Conservation (phyloP, 2,888 invertebrate species). For the Rhagophthalmus giganteus region DNA sequence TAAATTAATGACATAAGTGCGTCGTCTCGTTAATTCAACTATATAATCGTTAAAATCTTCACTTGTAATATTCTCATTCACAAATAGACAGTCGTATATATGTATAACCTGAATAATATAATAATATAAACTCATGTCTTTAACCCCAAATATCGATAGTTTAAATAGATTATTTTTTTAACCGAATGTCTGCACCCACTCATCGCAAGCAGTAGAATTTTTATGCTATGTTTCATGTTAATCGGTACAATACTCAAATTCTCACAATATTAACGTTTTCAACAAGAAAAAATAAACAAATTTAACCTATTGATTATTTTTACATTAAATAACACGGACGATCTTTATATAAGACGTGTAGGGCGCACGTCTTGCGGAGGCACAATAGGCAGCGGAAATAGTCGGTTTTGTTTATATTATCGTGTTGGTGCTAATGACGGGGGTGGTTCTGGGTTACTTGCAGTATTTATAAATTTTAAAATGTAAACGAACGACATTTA, state of each 20-base stretch:
- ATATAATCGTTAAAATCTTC: no score
- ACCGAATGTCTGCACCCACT: constrained; percentile 34
- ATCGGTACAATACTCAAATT: constrained; percentile 36
- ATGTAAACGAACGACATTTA: constrained; percentile 6
- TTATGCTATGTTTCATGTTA: constrained; percentile 28
- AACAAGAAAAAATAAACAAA: constrained; percentile 32
- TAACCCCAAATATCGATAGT: constrained; percentile 35
- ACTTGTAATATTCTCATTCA: no score
- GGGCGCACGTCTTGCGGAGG: constrained; percentile 11
- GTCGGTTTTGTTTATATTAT: constrained; percentile 22
- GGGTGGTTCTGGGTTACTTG: constrained; percentile 17
- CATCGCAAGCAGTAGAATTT: no score
- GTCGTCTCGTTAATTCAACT: no score
- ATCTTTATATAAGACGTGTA: constrained; percentile 30
- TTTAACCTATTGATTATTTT: constrained; percentile 36
- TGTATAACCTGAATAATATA: background rate
- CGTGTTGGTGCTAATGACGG: constrained; percentile 4
- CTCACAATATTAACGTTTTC: constrained; percentile 37
- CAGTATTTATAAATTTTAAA: constrained; percentile 12
- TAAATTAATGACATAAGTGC: background rate
- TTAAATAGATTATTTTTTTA: constrained; percentile 37
- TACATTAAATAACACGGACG: constrained; percentile 24
- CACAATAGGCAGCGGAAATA: constrained; percentile 30
- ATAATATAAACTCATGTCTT: constrained; percentile 25
- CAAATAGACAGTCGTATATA: no score